Evolutionary conservation across 2,797 vertebrate species (phyloP).

Genomic region (Cuniculus paca): DNA sequence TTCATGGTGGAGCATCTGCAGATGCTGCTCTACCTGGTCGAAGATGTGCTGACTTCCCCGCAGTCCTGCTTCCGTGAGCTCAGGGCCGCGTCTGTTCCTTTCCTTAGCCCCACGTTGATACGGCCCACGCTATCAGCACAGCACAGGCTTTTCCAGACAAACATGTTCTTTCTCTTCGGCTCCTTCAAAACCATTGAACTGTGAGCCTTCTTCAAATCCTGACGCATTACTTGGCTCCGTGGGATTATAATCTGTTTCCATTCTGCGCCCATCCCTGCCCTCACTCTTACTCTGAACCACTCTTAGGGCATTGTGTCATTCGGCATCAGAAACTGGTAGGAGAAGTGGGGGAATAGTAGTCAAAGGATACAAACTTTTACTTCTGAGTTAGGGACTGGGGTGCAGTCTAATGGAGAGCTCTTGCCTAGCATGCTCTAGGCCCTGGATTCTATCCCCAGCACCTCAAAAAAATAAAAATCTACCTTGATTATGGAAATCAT

Average conservation of each 20-base stretch:
- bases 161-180: too few relatives aligned
- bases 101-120: too few relatives aligned
- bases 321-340: neutral
- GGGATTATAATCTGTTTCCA: too few relatives aligned
- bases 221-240: too few relatives aligned
- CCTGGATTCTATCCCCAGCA: neutral
- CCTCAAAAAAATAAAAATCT: neutral
- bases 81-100: too few relatives aligned
- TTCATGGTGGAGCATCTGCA: conserved; percentile 95
- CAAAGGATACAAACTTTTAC: neutral
- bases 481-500: neutral
- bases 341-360: neutral
- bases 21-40: conserved; percentile 93
- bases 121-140: too few relatives aligned
- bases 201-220: too few relatives aligned
- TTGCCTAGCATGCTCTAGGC: too few relatives aligned
- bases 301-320: neutral
- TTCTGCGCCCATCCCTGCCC: too few relatives aligned
- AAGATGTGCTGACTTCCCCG: conserved; percentile 89
- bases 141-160: too few relatives aligned
- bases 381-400: neutral
- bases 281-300: neutral
- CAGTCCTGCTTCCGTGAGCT: too few relatives aligned
- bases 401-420: neutral
- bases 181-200: too few relatives aligned